A percentile compares a stretch with the other conserved stretches of the same genome.
phyloP scores from a whole-genome alignment of 2,888 invertebrate species.

The Synergus itoensis region DNA sequence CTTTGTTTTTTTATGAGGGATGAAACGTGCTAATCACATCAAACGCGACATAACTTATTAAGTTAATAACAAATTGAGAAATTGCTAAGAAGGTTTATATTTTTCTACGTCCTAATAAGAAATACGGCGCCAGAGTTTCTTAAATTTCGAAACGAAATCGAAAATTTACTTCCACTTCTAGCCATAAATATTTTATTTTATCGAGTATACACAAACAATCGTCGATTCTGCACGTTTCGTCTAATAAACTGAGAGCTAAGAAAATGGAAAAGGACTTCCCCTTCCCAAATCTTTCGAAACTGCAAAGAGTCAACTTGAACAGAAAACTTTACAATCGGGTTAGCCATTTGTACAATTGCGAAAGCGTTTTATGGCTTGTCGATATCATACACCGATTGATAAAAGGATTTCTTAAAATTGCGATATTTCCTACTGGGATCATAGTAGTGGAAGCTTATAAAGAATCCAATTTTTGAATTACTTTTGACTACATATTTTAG shows the following conservation, averaged over 20 bases:
- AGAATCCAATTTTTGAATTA: too few relatives aligned
- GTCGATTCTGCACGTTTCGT: conserved; percentile 19
- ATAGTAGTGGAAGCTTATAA: too few relatives aligned
- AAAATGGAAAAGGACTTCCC: conserved; percentile 24
- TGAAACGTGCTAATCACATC: not conserved
- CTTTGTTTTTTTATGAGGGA: not conserved
- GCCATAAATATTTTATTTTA: conserved; percentile 12
- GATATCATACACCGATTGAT: conserved; percentile 27
- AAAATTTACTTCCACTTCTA: not conserved
- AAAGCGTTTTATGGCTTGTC: conserved; percentile 24
- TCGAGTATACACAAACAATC: conserved; percentile 14
- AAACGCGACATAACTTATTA: not conserved
- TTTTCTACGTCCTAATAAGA: not conserved
- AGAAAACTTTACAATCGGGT: conserved; percentile 15
- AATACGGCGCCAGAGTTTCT: not conserved
- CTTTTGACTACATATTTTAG: too few relatives aligned
- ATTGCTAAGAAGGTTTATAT: not conserved
- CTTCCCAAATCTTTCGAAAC: conserved; percentile 2
- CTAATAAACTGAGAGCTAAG: conserved; percentile 30
- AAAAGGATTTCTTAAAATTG: conserved; percentile 2
- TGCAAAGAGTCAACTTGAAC: not conserved
- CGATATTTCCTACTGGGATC: too few relatives aligned
- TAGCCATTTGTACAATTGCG: conserved; percentile 27
- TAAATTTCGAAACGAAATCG: not conserved
- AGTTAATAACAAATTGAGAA: not conserved